A percentile compares a stretch with the other conserved stretches of the same genome.
phyloP scores from a whole-genome alignment of 35 echinoderm and acorn worm species.

The Eucidaris tribuloides region DNA sequence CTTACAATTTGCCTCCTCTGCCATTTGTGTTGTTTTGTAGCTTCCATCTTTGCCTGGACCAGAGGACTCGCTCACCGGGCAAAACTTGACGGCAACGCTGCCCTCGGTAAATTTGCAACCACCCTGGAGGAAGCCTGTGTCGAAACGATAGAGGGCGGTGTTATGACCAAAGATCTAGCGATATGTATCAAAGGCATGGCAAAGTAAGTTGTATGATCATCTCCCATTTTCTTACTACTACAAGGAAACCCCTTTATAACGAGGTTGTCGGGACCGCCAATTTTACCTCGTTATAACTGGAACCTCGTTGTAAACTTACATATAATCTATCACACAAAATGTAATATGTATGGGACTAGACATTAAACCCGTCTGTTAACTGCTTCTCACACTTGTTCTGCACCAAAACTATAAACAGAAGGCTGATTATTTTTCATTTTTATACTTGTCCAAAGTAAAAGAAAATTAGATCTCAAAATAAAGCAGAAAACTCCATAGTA shows the following conservation, averaged over 20 bases:
- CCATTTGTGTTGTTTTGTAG: no score
- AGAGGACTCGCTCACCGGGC: slow-evolving; percentile 83
- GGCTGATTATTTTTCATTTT: no score
- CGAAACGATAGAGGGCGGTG: slow-evolving; percentile 78
- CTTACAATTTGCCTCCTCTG: no score
- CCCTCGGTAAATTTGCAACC: slow-evolving; percentile 60
- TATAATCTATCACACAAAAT: no score
- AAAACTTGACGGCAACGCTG: slow-evolving; percentile 77
- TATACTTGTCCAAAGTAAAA: not conserved
- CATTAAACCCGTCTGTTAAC: no score
- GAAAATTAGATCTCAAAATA: no score
- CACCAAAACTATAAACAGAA: no score
- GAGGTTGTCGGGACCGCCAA: no score
- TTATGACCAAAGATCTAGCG: slow-evolving; percentile 97
- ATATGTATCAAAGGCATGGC: slow-evolving; percentile 87
- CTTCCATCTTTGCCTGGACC: slow-evolving; percentile 99
- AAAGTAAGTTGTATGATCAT: slow-evolving; percentile 69
- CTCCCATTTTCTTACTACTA: not conserved
- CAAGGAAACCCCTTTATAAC: not conserved
- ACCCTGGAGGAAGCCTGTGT: slow-evolving; percentile 76
- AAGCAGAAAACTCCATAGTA: not conserved
- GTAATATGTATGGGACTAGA: no score
- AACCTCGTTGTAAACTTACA: no score
- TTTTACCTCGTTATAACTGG: not conserved
- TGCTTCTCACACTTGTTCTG: no score